Evolutionary conservation across 2,113 vertebrate genomes (phyloP).

Genomic region (Pachypanchax playfairii): DNA sequence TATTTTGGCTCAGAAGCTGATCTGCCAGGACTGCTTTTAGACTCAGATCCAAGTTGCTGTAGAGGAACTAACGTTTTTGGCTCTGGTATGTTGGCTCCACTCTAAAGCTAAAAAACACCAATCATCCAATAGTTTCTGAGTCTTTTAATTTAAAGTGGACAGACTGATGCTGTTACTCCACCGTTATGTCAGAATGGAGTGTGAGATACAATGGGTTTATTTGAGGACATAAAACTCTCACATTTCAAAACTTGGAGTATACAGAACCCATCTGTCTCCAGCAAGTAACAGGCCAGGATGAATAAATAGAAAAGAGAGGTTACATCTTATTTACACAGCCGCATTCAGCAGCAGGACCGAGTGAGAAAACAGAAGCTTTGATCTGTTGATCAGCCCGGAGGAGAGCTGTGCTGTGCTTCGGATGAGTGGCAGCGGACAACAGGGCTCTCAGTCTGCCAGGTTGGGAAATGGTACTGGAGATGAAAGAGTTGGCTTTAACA

Average conservation of each 20-base stretch:
- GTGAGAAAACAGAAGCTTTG: conserved; percentile 55
- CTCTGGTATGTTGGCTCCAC: neutral
- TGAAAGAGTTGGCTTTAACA: conserved; percentile 44
- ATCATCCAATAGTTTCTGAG: conserved; percentile 4
- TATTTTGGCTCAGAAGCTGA: too few species aligned
- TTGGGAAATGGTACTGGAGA: conserved; percentile 37
- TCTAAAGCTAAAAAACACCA: neutral
- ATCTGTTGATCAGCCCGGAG: conserved; percentile 44
- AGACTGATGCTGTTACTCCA: neutral
- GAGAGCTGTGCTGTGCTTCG: conserved; percentile 25
- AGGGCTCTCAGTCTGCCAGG: conserved; percentile 11
- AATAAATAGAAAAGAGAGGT: conserved; percentile 32
- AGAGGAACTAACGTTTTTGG: neutral
- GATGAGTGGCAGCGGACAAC: conserved; percentile 54
- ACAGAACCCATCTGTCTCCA: too few species aligned
- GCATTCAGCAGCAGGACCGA: conserved; percentile 42
- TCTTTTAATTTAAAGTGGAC: conserved; percentile 7
- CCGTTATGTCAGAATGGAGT: conserved; percentile 1
- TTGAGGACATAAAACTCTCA: neutral
- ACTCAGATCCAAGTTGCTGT: neutral
- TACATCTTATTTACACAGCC: conserved; percentile 51
- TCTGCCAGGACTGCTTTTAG: neutral
- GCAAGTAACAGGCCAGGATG: too few species aligned
- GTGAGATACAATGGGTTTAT: too few species aligned
- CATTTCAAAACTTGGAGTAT: too few species aligned